Percentiles rank a stretch among this genome's conserved stretches.
Evolutionary conservation across 2,888 invertebrate genomes (phyloP).

Genomic region (Eupeodes latifasciatus): DNA sequence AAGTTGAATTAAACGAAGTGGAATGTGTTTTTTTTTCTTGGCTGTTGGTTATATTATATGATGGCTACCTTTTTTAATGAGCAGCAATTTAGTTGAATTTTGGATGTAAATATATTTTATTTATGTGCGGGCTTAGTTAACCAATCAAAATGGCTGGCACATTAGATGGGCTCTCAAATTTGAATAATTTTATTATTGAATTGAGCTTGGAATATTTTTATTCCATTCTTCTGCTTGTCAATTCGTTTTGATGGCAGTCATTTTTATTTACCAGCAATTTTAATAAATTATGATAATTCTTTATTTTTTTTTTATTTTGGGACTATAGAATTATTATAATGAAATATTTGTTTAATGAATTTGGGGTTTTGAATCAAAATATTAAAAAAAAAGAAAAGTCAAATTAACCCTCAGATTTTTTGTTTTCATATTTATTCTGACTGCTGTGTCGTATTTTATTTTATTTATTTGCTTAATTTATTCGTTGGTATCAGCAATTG

Average conservation of each 20-base stretch:
- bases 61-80: conserved; percentile 30
- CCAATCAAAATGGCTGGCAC: not conserved
- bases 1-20: conserved; percentile 24
- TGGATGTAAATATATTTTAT: not conserved
- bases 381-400: no score
- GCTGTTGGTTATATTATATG: not conserved
- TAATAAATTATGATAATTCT: not conserved
- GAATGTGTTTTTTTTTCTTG: conserved; percentile 4
- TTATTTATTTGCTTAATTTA: no score
- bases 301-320: conserved; percentile 1
- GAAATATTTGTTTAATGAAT: no score
- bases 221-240: not conserved
- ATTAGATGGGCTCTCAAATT: conserved; percentile 17
- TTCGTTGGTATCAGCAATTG: no score
- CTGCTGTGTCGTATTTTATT: no score
- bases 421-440: no score
- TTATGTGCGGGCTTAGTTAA: conserved; percentile 15
- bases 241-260: not conserved
- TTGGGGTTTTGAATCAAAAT: no score
- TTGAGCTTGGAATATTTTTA: not conserved
- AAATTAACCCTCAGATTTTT: no score
- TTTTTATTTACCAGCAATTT: not conserved
- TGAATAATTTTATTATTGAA: conserved; percentile 17
- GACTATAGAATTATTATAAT: no score
- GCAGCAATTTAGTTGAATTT: conserved; percentile 11